These are phyloP conservation scores for Lysandra bellargus DNA, from an alignment of 2,888 invertebrate species.

Conservation along the genomic window DNA sequence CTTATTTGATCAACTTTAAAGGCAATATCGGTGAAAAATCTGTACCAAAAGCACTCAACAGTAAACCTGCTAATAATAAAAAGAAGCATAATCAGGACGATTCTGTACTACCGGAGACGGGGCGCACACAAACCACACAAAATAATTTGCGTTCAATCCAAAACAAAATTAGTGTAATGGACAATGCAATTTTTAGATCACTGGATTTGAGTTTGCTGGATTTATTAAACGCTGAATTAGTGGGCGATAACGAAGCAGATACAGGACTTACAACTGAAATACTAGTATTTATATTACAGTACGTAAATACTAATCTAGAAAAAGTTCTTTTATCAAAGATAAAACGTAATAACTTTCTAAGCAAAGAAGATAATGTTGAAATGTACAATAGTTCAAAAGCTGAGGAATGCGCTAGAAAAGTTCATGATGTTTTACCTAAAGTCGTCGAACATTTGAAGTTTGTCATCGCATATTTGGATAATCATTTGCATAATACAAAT, in stretches of 20 bases:
- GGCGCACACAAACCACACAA: slow-evolving; percentile 62
- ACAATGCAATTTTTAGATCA: slow-evolving; percentile 58
- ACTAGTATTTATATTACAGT: slow-evolving; percentile 59
- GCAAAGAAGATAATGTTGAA: slow-evolving; percentile 52
- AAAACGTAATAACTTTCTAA: slow-evolving; percentile 63
- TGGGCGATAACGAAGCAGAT: slow-evolving; percentile 50
- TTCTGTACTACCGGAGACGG: slow-evolving; percentile 59
- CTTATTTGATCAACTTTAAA: slow-evolving; percentile 54
- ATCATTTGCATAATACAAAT: slow-evolving; percentile 45
- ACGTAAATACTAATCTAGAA: slow-evolving; percentile 57
- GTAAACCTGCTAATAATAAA: slow-evolving; percentile 50
- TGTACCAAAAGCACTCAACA: slow-evolving; percentile 45
- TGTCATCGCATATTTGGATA: slow-evolving; percentile 56
- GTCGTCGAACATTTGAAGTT: slow-evolving; percentile 57
- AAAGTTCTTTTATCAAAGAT: slow-evolving; percentile 61
- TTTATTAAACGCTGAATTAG: slow-evolving; percentile 58
- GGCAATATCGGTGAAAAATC: slow-evolving; percentile 49
- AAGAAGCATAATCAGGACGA: slow-evolving; percentile 57
- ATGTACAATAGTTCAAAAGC: slow-evolving; percentile 60
- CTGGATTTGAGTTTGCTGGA: slow-evolving; percentile 59
- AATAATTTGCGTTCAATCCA: slow-evolving; percentile 50
- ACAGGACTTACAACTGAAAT: slow-evolving; percentile 56
- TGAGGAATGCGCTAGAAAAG: slow-evolving; percentile 57
- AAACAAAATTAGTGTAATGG: slow-evolving; percentile 52
- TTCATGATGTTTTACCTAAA: slow-evolving; percentile 59